Evolutionary conservation across 2,797 vertebrate genomes (phyloP), one percentile per base, ranked within the genome.

Genomic region (Bufotes viridis): DNA sequence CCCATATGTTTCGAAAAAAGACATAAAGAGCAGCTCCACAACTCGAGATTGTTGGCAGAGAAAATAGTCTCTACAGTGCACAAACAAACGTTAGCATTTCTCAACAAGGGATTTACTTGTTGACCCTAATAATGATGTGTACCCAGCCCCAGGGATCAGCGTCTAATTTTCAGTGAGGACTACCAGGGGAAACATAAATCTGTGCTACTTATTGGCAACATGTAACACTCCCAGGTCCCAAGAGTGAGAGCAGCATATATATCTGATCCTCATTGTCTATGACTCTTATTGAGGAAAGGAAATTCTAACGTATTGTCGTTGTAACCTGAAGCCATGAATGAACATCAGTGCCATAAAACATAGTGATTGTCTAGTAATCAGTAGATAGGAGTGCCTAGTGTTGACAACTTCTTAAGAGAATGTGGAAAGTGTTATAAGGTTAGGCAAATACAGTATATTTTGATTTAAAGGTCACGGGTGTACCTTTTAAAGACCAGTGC

Each of bases 71-170:
- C 82, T 74, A 29, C 20, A 72, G 67, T 58, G 18, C 18, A 72
- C 51, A 83, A 67, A 53, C 15, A 55, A 51, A 67, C 22, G 22
- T 65, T 82, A 29, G 26, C 67, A 22, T 58, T 74, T 57, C 34
- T 74, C 69, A 74, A 57, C 26, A 15, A 13, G 82, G 53, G 69
- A 75, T 75, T 84, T n/a, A 75, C 53, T 74, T 75, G 57, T 76
- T 84, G 82, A 76, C 82, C 82, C 82, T 84, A 75, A 75, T 84
- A 84, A 84, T 84, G 57, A 76, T 84, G 57, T 84, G 76, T 84
- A 61, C n/a, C 22, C 57, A 61, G 34, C 82, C 82, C 70, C 24
- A 76, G 82, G 82, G 82, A 84, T 29, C 70, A 17, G n/a, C 42
- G 53, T 84, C 82, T 84, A 72, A 74, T 74, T 84, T 75, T 61